Base-by-base conservation (phyloP, 2,888 invertebrate genomes). In the Imbricaverruca yamaguchii region DNA sequence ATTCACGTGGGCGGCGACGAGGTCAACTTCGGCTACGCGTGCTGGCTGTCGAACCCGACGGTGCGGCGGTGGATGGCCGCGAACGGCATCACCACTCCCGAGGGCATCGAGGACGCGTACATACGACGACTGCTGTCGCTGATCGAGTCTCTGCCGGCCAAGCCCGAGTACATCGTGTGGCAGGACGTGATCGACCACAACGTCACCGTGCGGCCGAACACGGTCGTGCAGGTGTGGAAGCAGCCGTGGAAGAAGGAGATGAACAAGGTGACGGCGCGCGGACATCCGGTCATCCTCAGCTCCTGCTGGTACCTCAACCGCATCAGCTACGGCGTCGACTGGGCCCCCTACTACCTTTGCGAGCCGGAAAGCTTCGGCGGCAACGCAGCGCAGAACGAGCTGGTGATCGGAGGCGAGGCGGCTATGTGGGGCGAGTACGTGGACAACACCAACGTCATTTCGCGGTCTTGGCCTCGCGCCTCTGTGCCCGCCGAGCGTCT, bases 1-100 rank as follows among this genome's bases (percentile, higher is more conserved):
- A 86, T 96, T n/a, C 97, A 97, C 87, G 87, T 97, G 3, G 97
- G 97, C 10, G 97, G 96, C 0, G 97, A 98, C 87, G 97, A 98
- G 89, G 95, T 97, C 0, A 91, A 91, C 57, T 79, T 79, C 25
- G 79, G 79, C 25, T 91, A 92, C 85, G 89, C 89, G 80, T 96
- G 96, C 86, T 96, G 96, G 96, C 10, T 59, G 63, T 80, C 56
- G 79, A 78, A 80, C n/a, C 61, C 23, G 15, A 59, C 39, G 25
- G 18, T 80, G 11, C 25, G 65, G 39, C 23, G 21, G 18, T 82
- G 57, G 79, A 59, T 83, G 53, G 21, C 25, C 67, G 61, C 23
- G 25, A 39, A 61, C 15, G 74, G 63, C 59, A n/a, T 80, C 53
- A 69, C 21, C 23, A 56, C 65, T 8, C 63, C 55, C 10, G 23